phyloP scores from a whole-genome alignment of 2,797 vertebrate species.

The Sebastes diaconus region DNA sequence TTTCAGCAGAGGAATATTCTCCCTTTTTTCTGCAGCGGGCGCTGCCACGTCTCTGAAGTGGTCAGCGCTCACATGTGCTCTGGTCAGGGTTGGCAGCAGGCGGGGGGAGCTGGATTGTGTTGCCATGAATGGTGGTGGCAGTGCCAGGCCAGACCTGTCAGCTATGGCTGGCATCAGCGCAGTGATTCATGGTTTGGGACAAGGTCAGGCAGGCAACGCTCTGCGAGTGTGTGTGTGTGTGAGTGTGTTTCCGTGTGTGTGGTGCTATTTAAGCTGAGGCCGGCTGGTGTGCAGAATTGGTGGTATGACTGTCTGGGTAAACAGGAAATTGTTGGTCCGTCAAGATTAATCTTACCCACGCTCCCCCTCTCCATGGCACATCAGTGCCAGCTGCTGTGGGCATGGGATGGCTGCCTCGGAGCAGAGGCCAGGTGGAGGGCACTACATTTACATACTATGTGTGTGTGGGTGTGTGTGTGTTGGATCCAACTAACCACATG shows the following conservation, averaged over 20 bases:
- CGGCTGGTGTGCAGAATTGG: slow-evolving; percentile 66
- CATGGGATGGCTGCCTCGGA: slow-evolving; percentile 46
- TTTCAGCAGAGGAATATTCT: slow-evolving; percentile 37
- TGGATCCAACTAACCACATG: slow-evolving; percentile 29
- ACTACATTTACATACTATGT: slow-evolving; percentile 35
- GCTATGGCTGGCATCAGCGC: slow-evolving; percentile 68
- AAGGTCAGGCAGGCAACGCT: slow-evolving; percentile 60
- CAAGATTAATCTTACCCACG: slow-evolving; percentile 69
- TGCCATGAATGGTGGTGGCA: slow-evolving; percentile 69
- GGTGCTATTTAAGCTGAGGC: slow-evolving; percentile 62
- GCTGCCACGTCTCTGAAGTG: slow-evolving; percentile 66
- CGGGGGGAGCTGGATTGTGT: slow-evolving; percentile 52
- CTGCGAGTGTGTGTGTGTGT: slow-evolving; percentile 36
- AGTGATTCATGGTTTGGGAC: slow-evolving; percentile 71
- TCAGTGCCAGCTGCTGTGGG: slow-evolving; percentile 71
- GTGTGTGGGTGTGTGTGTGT: slow-evolving; percentile 9
- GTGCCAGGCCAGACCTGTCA: slow-evolving; percentile 74
- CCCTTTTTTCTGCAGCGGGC: slow-evolving; percentile 5
- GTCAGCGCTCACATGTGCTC: slow-evolving; percentile 64
- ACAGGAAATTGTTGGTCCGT: slow-evolving; percentile 79
- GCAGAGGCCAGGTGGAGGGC: slow-evolving; percentile 66
- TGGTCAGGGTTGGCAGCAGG: slow-evolving; percentile 60
- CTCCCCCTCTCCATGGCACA: slow-evolving; percentile 49
- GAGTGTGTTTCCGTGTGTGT: slow-evolving; percentile 54
- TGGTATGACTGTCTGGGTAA: slow-evolving; percentile 78